Evolutionary conservation across 2,797 vertebrate genomes (phyloP).

Genomic region (Sebastes itinus): DNA sequence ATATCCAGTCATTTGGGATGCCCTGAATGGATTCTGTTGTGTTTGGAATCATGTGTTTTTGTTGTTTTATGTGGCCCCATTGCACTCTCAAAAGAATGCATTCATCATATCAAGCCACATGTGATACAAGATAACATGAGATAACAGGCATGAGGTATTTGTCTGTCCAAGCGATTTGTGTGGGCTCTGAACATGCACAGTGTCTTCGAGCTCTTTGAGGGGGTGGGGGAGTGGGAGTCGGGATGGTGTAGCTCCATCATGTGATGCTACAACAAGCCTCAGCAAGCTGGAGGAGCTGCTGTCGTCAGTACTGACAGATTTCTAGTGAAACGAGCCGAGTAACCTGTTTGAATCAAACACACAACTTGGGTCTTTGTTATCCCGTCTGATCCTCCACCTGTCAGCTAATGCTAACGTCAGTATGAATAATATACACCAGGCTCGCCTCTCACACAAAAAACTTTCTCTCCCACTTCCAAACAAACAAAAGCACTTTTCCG

Average conservation of each 20-base stretch:
- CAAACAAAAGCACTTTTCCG: slow-evolving; percentile 43
- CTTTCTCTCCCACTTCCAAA: slow-evolving; percentile 21
- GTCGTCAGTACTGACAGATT: background rate
- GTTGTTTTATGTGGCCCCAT: background rate
- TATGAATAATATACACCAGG: slow-evolving; percentile 18
- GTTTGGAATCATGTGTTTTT: background rate
- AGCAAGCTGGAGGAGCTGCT: slow-evolving; percentile 30
- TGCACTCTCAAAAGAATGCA: background rate
- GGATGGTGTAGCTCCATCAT: slow-evolving; percentile 24
- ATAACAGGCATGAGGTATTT: slow-evolving; percentile 34
- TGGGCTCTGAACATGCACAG: background rate
- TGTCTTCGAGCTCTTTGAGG: background rate
- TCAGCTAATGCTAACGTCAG: slow-evolving; percentile 17
- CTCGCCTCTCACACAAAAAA: slow-evolving; percentile 11
- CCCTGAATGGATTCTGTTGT: background rate
- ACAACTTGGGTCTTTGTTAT: slow-evolving; percentile 8
- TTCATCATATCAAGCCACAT: background rate
- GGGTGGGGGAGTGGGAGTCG: background rate
- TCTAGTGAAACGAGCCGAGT: slow-evolving; percentile 18
- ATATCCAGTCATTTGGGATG: background rate
- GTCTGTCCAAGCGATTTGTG: slow-evolving; percentile 27
- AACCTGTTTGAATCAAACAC: slow-evolving; percentile 14
- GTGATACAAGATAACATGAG: slow-evolving; percentile 5
- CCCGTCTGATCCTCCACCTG: slow-evolving; percentile 18
- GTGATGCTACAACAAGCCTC: slow-evolving; percentile 49